Conservation (phyloP, 1,140 invertebrate genomes). For the Drosophila tani region DNA sequence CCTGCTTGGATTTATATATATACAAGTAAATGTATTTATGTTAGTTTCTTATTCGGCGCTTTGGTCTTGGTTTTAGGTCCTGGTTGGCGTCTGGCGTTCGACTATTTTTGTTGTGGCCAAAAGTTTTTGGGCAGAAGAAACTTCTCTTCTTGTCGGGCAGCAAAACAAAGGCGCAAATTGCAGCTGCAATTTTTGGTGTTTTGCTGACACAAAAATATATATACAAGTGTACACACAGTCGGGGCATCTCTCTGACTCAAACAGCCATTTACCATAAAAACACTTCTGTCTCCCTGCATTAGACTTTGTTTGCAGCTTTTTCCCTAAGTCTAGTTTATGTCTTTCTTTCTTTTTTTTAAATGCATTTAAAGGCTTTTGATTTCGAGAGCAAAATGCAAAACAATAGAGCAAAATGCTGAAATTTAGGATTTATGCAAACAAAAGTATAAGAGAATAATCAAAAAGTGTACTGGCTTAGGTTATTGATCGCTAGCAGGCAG, state of each 20-base stretch:
- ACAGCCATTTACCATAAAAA: conserved; percentile 13
- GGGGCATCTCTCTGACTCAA: conserved; percentile 1
- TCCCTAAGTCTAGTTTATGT: conserved; percentile 6
- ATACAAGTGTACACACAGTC: conserved; percentile 8
- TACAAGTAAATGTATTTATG: conserved; percentile 23
- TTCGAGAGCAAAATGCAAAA: not conserved
- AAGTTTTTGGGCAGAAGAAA: conserved; percentile 67
- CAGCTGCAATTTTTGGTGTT: conserved; percentile 66
- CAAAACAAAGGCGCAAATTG: conserved; percentile 80
- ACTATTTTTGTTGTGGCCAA: conserved; percentile 56
- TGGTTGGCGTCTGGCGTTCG: conserved; percentile 44
- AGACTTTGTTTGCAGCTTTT: conserved; percentile 10
- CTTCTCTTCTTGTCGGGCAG: conserved; percentile 56
- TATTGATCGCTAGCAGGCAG: too few relatives aligned
- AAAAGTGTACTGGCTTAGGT: not conserved
- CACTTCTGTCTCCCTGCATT: conserved; percentile 5
- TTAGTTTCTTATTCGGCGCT: conserved; percentile 19
- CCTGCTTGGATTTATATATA: conserved; percentile 24
- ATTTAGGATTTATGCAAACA: too few relatives aligned
- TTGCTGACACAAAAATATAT: conserved; percentile 24
- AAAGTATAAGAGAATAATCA: not conserved
- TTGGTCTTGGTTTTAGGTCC: conserved; percentile 25
- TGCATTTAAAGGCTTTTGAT: not conserved
- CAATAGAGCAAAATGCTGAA: not conserved
- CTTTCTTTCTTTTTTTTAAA: not conserved